A percentile compares a stretch with the other conserved stretches of the same genome.
phyloP scores from a whole-genome alignment of 2,113 vertebrate genomes.

The Peromyscus polionotus region DNA sequence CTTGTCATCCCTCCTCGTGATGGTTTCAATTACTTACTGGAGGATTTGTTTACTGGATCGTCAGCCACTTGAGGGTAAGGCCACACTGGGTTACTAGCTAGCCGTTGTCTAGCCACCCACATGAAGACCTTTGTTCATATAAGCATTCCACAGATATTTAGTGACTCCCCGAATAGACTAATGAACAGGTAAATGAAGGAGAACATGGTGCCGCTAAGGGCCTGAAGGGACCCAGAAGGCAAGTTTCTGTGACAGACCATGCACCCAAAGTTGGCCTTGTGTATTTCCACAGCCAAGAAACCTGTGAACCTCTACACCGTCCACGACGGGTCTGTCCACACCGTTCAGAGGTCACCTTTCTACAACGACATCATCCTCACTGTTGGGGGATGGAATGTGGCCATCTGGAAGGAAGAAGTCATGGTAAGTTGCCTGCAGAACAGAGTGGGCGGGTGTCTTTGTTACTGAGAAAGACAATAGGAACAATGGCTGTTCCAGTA shows the following conservation, averaged over 20 bases:
- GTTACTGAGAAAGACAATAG: conserved; percentile 46
- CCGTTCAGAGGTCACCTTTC: conserved; percentile 93
- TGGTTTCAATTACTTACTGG: not conserved
- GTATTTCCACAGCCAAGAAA: conserved; percentile 81
- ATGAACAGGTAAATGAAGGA: not conserved
- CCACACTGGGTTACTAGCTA: not conserved
- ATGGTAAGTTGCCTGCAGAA: conserved; percentile 88
- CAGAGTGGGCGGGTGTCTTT: conserved; percentile 44
- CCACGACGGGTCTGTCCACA: conserved; percentile 90
- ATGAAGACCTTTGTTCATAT: not conserved
- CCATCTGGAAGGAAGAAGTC: conserved; percentile 95
- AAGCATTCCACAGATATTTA: not conserved
- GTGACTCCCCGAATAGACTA: not conserved
- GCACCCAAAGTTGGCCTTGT: conserved; percentile 47
- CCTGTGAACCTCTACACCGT: conserved; percentile 74
- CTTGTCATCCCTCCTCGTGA: conserved; percentile 9
- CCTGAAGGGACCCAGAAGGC: not conserved
- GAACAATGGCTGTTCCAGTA: not conserved
- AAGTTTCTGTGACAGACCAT: not conserved
- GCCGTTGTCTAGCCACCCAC: not conserved
- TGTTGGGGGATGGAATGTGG: conserved; percentile 91
- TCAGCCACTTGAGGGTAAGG: not conserved
- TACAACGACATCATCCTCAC: conserved; percentile 94
- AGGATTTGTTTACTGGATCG: not conserved
- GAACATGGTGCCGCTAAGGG: not conserved